Conservation (phyloP, 1,140 invertebrate species). For the Chironomus striatipennis region DNA sequence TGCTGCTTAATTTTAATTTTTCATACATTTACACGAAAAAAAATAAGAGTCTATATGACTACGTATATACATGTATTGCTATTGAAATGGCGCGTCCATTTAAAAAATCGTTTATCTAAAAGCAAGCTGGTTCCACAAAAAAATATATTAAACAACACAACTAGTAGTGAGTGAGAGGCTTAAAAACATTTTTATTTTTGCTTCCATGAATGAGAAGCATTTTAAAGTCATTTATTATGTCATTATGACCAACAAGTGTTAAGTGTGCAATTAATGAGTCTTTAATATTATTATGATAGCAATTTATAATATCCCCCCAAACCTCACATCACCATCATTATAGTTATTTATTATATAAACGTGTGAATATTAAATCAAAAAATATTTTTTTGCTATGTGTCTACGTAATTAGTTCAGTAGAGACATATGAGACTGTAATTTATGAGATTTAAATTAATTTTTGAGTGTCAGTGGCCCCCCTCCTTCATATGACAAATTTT, state of each 20-base stretch:
- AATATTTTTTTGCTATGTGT: too few relatives aligned
- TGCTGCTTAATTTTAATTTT: conserved; percentile 15
- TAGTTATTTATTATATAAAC: too few relatives aligned
- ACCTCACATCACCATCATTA: too few relatives aligned
- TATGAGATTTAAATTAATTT: too few relatives aligned
- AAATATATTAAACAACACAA: too few relatives aligned
- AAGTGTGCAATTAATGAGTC: conserved; percentile 16
- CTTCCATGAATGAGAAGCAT: neutral
- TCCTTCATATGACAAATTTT: too few relatives aligned
- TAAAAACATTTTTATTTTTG: neutral
- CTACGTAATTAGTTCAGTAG: too few relatives aligned
- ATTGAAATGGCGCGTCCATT: conserved; percentile 6
- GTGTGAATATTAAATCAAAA: too few relatives aligned
- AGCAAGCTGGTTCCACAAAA: neutral
- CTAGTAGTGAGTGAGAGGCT: neutral
- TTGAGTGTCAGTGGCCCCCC: too few relatives aligned
- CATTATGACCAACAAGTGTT: conserved; percentile 21
- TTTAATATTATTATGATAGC: conserved; percentile 15
- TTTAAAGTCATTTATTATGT: conserved; percentile 15
- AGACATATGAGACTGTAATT: too few relatives aligned
- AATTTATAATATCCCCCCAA: neutral
- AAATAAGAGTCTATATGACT: neutral
- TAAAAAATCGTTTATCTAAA: conserved; percentile 14
- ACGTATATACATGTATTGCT: neutral
- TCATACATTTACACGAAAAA: neutral